Conservation (phyloP, 2,888 invertebrate genomes). For the Heliconius sara region DNA sequence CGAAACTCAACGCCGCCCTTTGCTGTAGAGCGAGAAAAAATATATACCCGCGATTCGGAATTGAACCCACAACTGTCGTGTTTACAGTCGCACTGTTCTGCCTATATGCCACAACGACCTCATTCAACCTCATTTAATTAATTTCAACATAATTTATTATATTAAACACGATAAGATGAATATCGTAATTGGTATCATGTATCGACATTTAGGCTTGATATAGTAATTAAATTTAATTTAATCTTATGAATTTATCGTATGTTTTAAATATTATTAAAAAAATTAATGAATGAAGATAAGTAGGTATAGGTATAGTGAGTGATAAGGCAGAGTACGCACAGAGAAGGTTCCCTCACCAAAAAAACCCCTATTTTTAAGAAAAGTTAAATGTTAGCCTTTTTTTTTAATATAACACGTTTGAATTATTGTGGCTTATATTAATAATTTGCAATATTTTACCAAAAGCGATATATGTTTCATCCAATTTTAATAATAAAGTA, state of each 20-base stretch:
- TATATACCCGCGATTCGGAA: neutral
- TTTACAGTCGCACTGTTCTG: neutral
- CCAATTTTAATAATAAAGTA: neutral
- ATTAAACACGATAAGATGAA: neutral
- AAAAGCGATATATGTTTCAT: no score
- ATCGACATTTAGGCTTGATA: neutral
- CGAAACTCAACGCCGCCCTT: neutral
- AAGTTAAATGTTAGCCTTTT: no score
- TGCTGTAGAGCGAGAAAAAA: neutral
- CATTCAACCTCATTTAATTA: neutral
- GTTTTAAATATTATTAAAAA: neutral
- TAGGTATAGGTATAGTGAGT: no score
- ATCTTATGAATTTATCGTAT: neutral
- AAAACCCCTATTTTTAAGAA: no score
- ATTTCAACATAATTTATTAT: neutral
- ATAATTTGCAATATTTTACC: no score
- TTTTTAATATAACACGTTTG: no score
- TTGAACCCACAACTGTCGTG: neutral
- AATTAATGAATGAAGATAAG: no score
- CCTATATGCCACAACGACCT: neutral
- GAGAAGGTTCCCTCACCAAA: no score
- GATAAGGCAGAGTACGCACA: no score
- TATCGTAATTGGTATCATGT: constrained; percentile 1
- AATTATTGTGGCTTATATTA: no score
- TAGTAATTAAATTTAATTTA: constrained; percentile 4